Evolutionary conservation across 2,113 vertebrate genomes (phyloP).

Genomic region (Erythrocebus patas): DNA sequence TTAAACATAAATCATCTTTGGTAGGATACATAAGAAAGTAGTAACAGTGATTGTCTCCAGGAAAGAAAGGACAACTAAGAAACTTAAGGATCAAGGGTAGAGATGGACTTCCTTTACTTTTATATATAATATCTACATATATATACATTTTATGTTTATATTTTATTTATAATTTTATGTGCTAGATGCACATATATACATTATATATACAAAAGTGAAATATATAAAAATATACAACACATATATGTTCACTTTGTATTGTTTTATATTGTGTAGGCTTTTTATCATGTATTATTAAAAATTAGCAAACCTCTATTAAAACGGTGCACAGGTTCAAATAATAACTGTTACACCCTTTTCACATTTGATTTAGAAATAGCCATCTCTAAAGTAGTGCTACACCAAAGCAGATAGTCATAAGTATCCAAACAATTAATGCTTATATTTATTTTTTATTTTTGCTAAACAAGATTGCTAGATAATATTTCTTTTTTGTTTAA

Average conservation of each 20-base stretch:
- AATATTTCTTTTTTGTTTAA: neutral
- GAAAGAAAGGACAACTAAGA: neutral
- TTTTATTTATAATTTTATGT: neutral
- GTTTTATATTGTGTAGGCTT: neutral
- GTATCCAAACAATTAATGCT: neutral
- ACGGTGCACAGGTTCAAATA: neutral
- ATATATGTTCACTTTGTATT: neutral
- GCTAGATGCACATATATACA: no score
- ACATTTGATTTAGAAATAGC: neutral
- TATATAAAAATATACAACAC: neutral
- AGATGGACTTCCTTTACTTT: neutral
- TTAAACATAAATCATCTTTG: neutral
- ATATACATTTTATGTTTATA: neutral
- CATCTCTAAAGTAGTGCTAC: neutral
- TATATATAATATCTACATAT: neutral
- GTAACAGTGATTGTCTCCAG: neutral
- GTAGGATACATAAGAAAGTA: neutral
- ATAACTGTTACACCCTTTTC: neutral
- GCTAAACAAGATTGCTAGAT: neutral
- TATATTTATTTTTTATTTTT: neutral
- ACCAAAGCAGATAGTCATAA: neutral
- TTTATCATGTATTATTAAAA: conserved; percentile 27
- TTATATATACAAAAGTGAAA: neutral
- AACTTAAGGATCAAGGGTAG: neutral
- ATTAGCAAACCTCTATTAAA: neutral